A percentile compares a stretch with the other conserved stretches of the same genome.
phyloP scores from a whole-genome alignment of 2,113 vertebrate species.

The Odocoileus virginianus region DNA sequence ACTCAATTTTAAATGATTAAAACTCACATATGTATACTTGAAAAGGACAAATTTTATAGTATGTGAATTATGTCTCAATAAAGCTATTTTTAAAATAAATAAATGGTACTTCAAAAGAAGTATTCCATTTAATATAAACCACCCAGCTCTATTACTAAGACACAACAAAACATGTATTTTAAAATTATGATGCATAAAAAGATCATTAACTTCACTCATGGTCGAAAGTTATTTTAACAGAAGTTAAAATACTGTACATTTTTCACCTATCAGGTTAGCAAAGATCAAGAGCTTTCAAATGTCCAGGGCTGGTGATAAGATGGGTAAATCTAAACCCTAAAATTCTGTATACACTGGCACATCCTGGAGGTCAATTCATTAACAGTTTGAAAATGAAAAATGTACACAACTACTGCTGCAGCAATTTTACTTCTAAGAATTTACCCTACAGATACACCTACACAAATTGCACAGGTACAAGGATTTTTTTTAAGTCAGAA shows the following conservation, averaged over 20 bases:
- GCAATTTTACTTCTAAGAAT: not conserved
- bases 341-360: not conserved
- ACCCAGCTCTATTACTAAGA: not conserved
- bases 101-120: not conserved
- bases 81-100: not conserved
- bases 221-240: not conserved
- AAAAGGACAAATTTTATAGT: not conserved
- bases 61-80: not conserved
- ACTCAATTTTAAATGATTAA: not conserved
- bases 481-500: not conserved
- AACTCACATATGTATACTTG: not conserved
- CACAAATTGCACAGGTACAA: not conserved
- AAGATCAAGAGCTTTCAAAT: not conserved
- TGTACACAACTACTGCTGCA: not conserved
- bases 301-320: not conserved
- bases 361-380: not conserved
- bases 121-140: not conserved
- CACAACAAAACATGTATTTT: not conserved
- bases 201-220: not conserved
- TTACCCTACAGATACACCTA: not conserved
- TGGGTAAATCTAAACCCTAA: not conserved
- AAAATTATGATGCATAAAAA: conserved; percentile 2
- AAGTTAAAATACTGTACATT: not conserved
- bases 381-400: conserved; percentile 15
- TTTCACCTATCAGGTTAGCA: not conserved